Evolutionary conservation across 2,113 vertebrate genomes (phyloP), one percentile per base, ranked within the genome.

Genomic region (Urocitellus parryii): DNA sequence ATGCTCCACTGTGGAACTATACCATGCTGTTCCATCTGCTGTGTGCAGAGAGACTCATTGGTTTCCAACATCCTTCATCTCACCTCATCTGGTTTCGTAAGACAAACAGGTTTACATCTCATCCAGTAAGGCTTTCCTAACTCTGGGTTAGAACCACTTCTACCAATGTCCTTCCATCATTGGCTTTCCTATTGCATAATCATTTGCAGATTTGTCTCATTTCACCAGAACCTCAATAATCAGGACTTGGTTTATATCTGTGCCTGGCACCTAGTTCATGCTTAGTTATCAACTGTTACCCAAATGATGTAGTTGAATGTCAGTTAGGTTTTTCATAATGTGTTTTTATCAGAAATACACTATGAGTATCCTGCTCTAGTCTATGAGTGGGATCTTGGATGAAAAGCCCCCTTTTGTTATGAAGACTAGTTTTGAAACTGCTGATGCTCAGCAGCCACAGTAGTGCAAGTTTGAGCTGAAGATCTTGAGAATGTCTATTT

Each of bases 401-500:
- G 16, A 48, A 85, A 80, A 91, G 18, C 22, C 12, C 68, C 56
- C 18, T 63, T 45, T 45, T 68, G 37, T 80, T 20, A 0, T 82
- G 29, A 95, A 88, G 39, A 42, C n/a, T 86, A 65, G 9, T 84
- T 96, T 79, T 96, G 74, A 87, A 14, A 85, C 42, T 80, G 8
- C 8, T 92, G 27, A 89, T 90, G 48, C 82, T 94, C 37, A 93
- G 39, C 68, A 89, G 61, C 37, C 48, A 39, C 39, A 58, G 24
- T 51, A 92, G 63, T 91, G 16, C 80, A 90, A 90, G 76, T 94
- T 89, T 51, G 58, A 89, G 45, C 76, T 90, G 34, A 92, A 88
- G 72, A 90, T 95, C 61, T 83, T 90, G 74, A 96, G 42, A 76
- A 51, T 76, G 22, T 77, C 65, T 94, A 6, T 94, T 85, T 93